Conservation (phyloP, 2,888 invertebrate species). For the Melolontha melolontha region DNA sequence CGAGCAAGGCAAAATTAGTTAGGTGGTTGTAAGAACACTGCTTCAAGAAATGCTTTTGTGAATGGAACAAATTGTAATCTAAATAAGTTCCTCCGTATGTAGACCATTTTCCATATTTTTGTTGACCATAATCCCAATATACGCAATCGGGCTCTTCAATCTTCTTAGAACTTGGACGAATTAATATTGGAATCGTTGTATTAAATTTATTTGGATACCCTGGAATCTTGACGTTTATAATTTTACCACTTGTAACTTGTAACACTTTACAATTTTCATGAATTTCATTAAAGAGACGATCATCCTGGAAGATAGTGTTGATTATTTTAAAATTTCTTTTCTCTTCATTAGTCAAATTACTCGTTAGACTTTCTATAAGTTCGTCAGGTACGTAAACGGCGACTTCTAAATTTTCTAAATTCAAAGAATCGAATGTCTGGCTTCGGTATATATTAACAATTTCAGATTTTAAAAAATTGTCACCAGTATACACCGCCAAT, state of each 20-base stretch:
- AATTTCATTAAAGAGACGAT: background rate
- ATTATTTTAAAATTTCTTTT: constrained; percentile 16
- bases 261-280: too few species aligned
- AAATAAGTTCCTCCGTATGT: constrained; percentile 9
- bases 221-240: background rate
- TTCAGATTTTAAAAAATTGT: background rate
- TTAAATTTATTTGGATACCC: background rate
- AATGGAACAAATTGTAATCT: background rate
- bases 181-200: constrained; percentile 1
- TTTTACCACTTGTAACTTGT: background rate
- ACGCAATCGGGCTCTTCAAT: background rate
- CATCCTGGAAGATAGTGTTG: constrained; percentile 1
- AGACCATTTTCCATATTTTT: constrained; percentile 28
- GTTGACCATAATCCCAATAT: constrained; percentile 28
- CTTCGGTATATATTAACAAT: background rate
- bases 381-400: constrained; percentile 9
- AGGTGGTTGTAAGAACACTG: constrained; percentile 11
- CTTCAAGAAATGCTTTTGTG: background rate
- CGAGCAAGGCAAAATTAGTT: constrained; percentile 11
- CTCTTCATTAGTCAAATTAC: background rate
- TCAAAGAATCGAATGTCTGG: constrained; percentile 1
- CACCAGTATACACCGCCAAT: constrained; percentile 1
- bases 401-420: constrained; percentile 10
- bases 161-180: background rate
- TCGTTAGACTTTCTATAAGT: background rate